Conservation (phyloP, 2,888 invertebrate species). For the Malthinus flaveolus region DNA sequence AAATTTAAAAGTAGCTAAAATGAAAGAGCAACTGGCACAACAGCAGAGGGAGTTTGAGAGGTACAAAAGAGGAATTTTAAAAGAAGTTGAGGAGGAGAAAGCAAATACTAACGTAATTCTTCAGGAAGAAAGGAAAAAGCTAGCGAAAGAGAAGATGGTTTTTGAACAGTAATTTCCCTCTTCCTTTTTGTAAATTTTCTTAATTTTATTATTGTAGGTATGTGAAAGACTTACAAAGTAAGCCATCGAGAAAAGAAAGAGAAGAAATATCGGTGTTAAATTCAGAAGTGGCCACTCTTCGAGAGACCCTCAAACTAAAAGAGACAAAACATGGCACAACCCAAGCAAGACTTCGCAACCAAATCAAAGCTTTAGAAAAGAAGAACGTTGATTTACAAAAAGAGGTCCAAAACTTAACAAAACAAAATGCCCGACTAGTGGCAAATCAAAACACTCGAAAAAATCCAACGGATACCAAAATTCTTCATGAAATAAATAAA, state of each 20-base stretch:
- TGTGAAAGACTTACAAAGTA: slow-evolving; percentile 69
- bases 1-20: slow-evolving; percentile 54
- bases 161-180: slow-evolving; percentile 47
- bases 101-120: slow-evolving; percentile 64
- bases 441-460: slow-evolving; percentile 62
- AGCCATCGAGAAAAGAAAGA: slow-evolving; percentile 68
- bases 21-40: slow-evolving; percentile 51
- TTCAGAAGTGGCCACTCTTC: slow-evolving; percentile 66
- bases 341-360: slow-evolving; percentile 73
- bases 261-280: slow-evolving; percentile 69
- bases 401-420: slow-evolving; percentile 69
- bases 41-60: slow-evolving; percentile 60
- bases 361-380: slow-evolving; percentile 72
- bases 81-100: slow-evolving; percentile 66
- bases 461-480: slow-evolving; percentile 67
- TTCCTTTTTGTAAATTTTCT: neutral
- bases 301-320: slow-evolving; percentile 70
- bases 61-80: slow-evolving; percentile 58
- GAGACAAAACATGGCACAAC: slow-evolving; percentile 73
- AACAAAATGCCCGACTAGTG: slow-evolving; percentile 66
- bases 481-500: slow-evolving; percentile 76
- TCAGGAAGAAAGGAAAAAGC: slow-evolving; percentile 64
- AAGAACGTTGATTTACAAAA: slow-evolving; percentile 67
- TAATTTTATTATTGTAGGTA: slow-evolving; percentile 49
- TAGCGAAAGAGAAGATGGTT: slow-evolving; percentile 63